These are phyloP conservation scores for Chymomyza amoena DNA, from an alignment of 2,888 invertebrate species.

Conservation along the genomic window DNA sequence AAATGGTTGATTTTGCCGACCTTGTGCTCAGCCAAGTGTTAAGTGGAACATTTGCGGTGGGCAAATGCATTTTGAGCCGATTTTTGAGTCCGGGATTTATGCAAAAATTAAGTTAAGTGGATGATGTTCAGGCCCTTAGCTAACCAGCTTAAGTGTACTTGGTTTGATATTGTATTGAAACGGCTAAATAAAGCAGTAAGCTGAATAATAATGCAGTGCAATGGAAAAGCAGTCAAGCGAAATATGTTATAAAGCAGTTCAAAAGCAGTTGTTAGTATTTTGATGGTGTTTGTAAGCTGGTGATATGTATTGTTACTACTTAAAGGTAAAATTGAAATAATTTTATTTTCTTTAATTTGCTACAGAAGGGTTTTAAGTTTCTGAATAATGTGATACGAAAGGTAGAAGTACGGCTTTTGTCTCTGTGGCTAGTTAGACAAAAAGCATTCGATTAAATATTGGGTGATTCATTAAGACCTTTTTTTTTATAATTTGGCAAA, in stretches of 20 bases:
- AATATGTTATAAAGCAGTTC: background rate
- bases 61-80: conserved; percentile 25
- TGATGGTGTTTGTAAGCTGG: no score
- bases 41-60: conserved; percentile 62
- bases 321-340: no score
- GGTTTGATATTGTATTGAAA: conserved; percentile 5
- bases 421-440: no score
- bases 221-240: background rate
- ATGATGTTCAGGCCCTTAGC: conserved; percentile 35
- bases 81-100: conserved; percentile 45
- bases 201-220: background rate
- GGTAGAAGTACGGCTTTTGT: no score
- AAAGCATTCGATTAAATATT: no score
- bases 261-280: no score
- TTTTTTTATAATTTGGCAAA: no score
- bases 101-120: conserved; percentile 48
- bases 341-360: no score
- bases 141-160: conserved; percentile 15
- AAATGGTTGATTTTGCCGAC: conserved; percentile 65
- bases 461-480: no score
- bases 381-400: no score
- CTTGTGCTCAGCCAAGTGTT: conserved; percentile 65
- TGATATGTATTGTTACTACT: no score
- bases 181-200: conserved; percentile 34
- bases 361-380: no score